Conservation (phyloP, 2,113 vertebrate genomes). For the Capreolus pygargus region DNA sequence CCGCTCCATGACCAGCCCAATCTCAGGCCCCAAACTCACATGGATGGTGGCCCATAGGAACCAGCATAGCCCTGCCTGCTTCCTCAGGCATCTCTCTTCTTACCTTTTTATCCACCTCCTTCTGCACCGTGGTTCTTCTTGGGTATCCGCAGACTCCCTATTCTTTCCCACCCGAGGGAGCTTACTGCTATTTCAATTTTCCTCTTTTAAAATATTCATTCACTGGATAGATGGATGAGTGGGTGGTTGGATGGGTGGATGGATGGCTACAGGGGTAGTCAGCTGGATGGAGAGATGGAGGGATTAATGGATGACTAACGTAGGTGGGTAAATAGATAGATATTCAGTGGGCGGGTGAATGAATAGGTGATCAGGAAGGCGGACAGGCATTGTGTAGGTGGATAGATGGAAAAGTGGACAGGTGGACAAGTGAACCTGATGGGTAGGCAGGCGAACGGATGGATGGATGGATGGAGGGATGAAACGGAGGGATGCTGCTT, state of each 20-base stretch:
- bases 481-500: not conserved
- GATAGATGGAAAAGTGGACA: no score
- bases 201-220: not conserved
- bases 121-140: not conserved
- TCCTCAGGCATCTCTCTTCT: not conserved
- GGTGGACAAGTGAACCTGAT: no score
- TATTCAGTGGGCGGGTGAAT: not conserved
- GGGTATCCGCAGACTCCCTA: not conserved
- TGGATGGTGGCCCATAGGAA: not conserved
- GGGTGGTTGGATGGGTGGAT: not conserved
- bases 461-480: not conserved
- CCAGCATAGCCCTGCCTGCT: not conserved
- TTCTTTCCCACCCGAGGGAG: not conserved
- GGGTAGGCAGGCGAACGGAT: no score
- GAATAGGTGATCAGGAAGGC: not conserved
- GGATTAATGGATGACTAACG: fast-evolving
- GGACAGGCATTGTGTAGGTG: not conserved
- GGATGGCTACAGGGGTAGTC: no score
- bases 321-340: no score
- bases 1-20: not conserved
- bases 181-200: not conserved
- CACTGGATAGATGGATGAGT: not conserved
- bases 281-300: fast-evolving
- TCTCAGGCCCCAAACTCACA: not conserved
- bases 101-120: not conserved